Percentiles rank a stretch among this genome's conserved stretches.
Conservation (phyloP, 2,888 invertebrate genomes). For the Cryptus armator region DNA sequence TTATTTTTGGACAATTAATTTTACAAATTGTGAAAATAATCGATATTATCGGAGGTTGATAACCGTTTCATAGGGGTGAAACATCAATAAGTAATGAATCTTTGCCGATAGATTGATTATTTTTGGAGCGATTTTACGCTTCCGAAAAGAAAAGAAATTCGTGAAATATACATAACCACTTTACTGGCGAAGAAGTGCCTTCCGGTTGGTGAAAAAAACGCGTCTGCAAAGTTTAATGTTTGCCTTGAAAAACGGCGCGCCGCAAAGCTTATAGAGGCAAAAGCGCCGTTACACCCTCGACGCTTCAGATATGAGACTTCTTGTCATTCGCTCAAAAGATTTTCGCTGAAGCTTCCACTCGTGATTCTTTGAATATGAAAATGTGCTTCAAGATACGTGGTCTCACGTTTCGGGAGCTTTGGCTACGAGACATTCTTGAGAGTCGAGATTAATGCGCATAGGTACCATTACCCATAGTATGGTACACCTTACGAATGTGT, state of each 20-base stretch:
- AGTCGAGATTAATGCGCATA: neutral
- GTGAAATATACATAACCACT: no score
- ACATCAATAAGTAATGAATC: neutral
- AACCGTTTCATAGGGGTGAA: neutral
- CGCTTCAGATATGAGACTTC: neutral
- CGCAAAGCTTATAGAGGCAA: constrained; percentile 27
- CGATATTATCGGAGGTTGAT: no score
- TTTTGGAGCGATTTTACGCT: neutral
- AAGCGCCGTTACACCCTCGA: constrained; percentile 23
- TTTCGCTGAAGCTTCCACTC: neutral
- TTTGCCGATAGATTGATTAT: neutral
- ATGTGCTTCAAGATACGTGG: neutral
- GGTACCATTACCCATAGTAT: neutral
- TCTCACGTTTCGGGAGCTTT: neutral
- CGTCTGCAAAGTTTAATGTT: constrained; percentile 56
- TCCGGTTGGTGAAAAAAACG: constrained; percentile 25
- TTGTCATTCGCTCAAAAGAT: constrained; percentile 46
- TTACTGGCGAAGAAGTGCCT: neutral
- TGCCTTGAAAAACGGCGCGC: constrained; percentile 38
- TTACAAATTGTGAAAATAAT: no score
- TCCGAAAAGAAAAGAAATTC: neutral
- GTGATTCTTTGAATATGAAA: constrained; percentile 6
- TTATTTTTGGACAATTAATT: neutral
- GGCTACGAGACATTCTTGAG: neutral
- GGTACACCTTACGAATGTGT: neutral